phyloP scores from a whole-genome alignment of 2,113 vertebrate genomes.

The human region DNA sequence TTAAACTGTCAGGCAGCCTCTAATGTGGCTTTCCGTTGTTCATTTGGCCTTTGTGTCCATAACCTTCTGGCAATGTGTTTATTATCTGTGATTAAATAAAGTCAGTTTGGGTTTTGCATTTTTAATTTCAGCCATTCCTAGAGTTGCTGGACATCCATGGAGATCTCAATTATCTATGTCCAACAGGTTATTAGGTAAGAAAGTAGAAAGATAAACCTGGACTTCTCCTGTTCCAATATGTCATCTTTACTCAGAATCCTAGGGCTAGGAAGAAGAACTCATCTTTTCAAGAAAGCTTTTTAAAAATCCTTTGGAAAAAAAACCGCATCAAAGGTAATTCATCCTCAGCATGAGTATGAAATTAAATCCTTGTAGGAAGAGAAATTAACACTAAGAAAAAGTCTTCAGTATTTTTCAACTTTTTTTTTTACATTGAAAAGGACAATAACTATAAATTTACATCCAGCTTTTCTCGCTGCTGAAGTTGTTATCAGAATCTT shows the following conservation, averaged over 20 bases:
- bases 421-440: background rate
- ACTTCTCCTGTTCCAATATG: background rate
- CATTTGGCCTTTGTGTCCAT: background rate
- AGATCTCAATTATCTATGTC: background rate
- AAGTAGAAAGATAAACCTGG: background rate
- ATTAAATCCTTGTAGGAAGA: slow-evolving; percentile 11
- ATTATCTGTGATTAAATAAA: slow-evolving; percentile 9
- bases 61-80: background rate
- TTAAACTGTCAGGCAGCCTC: slow-evolving; percentile 69
- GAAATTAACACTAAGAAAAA: background rate
- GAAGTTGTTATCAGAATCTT: background rate
- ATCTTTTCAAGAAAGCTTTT: slow-evolving; percentile 33
- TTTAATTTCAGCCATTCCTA: background rate
- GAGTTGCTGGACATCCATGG: background rate
- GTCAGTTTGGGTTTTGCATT: background rate
- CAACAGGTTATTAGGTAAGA: background rate
- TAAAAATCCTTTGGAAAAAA: slow-evolving; percentile 13
- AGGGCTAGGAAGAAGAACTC: background rate
- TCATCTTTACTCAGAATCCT: slow-evolving; percentile 21
- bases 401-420: background rate
- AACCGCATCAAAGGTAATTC: background rate
- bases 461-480: background rate
- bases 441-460: background rate
- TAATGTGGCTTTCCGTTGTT: background rate
- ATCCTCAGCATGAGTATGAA: background rate